Evolutionary conservation across 1,140 invertebrate species (phyloP).

Genomic region (Sinonovacula constricta): DNA sequence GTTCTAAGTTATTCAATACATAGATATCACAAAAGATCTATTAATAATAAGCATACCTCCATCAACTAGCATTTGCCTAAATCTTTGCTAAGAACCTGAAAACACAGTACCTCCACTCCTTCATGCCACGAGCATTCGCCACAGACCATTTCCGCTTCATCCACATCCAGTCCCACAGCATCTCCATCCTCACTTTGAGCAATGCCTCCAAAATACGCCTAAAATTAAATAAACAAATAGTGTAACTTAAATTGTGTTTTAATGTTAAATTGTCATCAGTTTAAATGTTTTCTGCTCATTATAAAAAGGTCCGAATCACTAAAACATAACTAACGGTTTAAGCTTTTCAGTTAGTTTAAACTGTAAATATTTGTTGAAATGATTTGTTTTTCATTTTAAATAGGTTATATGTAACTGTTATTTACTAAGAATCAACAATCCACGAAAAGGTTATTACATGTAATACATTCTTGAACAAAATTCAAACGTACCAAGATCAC

Average conservation of each 20-base stretch:
- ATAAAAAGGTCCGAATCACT: not conserved
- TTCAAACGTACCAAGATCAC: no score
- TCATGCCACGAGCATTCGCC: slow-evolving; percentile 2
- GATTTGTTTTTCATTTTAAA: not conserved
- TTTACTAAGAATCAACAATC: no score
- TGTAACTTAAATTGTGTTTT: not conserved
- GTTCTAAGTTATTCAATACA: not conserved
- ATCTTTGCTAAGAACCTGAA: no score
- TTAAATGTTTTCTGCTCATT: not conserved
- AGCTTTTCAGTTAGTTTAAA: not conserved
- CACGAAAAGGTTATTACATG: no score
- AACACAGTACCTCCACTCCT: slow-evolving; percentile 24
- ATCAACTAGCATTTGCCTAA: not conserved
- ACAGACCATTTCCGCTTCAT: slow-evolving; percentile 46
- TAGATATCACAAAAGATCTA: not conserved
- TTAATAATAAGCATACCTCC: not conserved
- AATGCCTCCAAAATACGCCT: slow-evolving; percentile 45
- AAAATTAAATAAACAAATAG: not conserved
- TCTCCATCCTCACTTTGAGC: slow-evolving; percentile 37
- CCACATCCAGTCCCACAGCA: not conserved
- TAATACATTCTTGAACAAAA: no score
- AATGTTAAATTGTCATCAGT: not conserved
- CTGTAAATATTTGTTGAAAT: not conserved
- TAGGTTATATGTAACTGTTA: not conserved
- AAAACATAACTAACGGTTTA: no score